phyloP scores from a whole-genome alignment of 1,140 invertebrate species.

The Calosoma granatense region DNA sequence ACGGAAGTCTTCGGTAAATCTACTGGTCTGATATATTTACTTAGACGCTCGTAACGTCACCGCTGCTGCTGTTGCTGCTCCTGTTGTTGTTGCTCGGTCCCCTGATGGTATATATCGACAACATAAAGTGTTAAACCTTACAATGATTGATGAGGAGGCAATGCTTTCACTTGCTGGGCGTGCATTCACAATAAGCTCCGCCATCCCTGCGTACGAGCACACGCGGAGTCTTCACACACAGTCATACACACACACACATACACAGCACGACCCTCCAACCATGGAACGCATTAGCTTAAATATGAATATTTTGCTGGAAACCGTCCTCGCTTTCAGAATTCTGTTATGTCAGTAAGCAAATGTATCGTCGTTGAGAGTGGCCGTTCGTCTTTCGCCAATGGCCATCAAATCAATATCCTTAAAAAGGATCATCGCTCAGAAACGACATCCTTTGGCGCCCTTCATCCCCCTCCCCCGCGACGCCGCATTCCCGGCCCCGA shows the following conservation, averaged over 20 bases:
- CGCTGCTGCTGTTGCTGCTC: too few species aligned
- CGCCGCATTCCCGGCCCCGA: too few species aligned
- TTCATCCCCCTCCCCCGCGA: background rate
- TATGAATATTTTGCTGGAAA: background rate
- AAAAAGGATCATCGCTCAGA: background rate
- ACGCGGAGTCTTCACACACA: too few species aligned
- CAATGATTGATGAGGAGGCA: background rate
- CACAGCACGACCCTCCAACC: background rate
- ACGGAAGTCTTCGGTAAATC: too few species aligned
- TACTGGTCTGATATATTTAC: too few species aligned
- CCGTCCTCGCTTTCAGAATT: background rate
- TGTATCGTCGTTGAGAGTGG: too few species aligned
- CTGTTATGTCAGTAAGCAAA: background rate
- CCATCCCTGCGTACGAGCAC: too few species aligned
- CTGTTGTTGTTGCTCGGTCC: too few species aligned
- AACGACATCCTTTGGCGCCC: background rate
- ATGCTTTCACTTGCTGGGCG: background rate
- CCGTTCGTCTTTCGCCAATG: background rate
- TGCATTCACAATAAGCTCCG: background rate
- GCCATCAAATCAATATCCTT: background rate
- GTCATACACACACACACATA: background rate
- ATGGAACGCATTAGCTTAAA: background rate
- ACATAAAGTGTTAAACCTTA: slow-evolving; percentile 4
- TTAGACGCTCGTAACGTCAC: too few species aligned
- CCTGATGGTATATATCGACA: too few species aligned